Evolutionary conservation across 2,797 vertebrate species (phyloP).

Genomic region (Mormyrus proboscirostris): DNA sequence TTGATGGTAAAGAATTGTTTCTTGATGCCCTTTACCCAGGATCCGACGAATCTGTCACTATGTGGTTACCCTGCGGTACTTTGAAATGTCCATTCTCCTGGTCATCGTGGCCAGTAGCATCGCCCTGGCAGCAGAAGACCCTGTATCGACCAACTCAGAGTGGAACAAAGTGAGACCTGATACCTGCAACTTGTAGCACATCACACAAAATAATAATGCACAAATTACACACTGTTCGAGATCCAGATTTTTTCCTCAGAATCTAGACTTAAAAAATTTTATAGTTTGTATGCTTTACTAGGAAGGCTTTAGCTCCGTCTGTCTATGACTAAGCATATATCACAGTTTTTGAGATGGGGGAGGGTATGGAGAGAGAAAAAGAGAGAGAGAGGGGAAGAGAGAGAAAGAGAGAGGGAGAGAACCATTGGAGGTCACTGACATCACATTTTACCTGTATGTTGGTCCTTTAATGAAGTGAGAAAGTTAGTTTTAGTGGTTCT

Average conservation of each 20-base stretch:
- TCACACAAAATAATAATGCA: neutral
- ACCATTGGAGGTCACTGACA: neutral
- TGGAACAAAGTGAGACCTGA: slow-evolving; percentile 79
- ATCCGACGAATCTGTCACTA: slow-evolving; percentile 92
- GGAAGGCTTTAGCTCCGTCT: neutral
- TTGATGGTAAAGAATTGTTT: neutral
- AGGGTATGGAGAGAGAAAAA: neutral
- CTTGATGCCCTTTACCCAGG: slow-evolving; percentile 48
- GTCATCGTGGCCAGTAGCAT: slow-evolving; percentile 98
- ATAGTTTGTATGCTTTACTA: neutral
- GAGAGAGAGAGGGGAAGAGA: neutral
- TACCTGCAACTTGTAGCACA: neutral
- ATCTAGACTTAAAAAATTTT: neutral
- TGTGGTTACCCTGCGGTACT: slow-evolving; percentile 90
- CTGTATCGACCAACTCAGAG: slow-evolving; percentile 87
- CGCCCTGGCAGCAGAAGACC: slow-evolving; percentile 90
- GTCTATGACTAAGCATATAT: neutral
- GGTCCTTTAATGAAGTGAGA: neutral
- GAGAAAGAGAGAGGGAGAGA: neutral
- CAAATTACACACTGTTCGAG: neutral
- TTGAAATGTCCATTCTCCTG: slow-evolving; percentile 97
- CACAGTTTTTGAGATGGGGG: neutral
- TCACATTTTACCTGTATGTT: neutral
- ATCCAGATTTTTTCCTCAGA: neutral
- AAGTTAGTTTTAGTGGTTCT: neutral